Base-by-base conservation (phyloP, 2,113 vertebrate species). In the Isichthys henryi region DNA sequence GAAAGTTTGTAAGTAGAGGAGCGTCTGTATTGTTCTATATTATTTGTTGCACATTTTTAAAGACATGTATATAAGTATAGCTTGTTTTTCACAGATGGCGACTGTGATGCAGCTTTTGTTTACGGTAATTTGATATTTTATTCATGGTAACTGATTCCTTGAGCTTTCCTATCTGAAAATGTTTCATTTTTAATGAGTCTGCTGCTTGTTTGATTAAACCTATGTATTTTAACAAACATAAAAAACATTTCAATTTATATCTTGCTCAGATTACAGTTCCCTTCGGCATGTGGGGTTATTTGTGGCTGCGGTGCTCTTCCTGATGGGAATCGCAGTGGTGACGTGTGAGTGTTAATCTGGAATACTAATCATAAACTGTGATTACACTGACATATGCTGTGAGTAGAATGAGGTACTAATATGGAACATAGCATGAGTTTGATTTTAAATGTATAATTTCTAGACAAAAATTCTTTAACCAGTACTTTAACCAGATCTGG, bases 321-420 rank as follows among this genome's bases (percentile, higher is more conserved):
- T 95, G 31, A 0, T 94, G 27, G 96, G 96, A 3, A 94, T 96
- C 88, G 82, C 96, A 93, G 90, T 96, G 56, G 88, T 96, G 19
- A 46, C 91, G 52, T 95, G 96, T 96, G 90, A 95, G 96, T 94
- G 88, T 90, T 80, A 35, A n/a, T 27, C n/a, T 19, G 88, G 70
- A 17, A 77, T 17, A 21, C 19, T n/a, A 23, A 10, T 48, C 21
- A 6, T 4, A 50, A 49, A 84, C 82, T 23, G 9, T 48, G 17
- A 45, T 83, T 83, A 83, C 15, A 21, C 10, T 3, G 1, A 31
- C 49, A 7, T 52, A 35, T 31, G 5, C 49, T 35, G 49, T 53
- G 0, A 19, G 50, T 53, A 19, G 11, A 31, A 13, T 31, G 85
- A 53, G 15, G 31, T 53, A 35, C 50, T 35, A 19, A 53, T 27